Conservation (phyloP, 2,113 vertebrate genomes). For the Oreotrochilus melanogaster region DNA sequence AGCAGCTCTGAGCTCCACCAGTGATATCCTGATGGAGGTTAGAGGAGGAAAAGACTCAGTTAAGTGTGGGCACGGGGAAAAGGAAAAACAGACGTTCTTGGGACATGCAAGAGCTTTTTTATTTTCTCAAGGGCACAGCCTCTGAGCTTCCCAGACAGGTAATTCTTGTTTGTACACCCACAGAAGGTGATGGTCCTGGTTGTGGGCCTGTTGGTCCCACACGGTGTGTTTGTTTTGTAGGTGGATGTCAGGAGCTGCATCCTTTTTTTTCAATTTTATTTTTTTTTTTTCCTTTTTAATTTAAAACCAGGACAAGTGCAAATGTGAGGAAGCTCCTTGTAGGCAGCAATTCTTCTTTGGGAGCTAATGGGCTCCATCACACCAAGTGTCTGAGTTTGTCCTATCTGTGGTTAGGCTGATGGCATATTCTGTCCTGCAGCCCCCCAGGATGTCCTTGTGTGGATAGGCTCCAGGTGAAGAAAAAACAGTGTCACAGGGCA, state of each 20-base stretch:
- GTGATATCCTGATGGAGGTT: neutral
- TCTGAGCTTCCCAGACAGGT: constrained; percentile 29
- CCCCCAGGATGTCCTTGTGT: neutral
- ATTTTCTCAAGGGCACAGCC: constrained; percentile 35
- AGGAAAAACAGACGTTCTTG: constrained; percentile 12
- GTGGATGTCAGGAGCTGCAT: neutral
- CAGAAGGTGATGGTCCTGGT: neutral
- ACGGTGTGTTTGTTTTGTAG: neutral
- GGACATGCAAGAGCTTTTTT: neutral
- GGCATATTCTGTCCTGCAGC: neutral
- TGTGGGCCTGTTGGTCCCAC: neutral
- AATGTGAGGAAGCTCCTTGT: neutral
- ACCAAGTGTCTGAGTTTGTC: neutral
- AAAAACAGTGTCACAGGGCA: accelerated
- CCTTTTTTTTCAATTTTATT: no score
- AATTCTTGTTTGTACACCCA: constrained; percentile 41
- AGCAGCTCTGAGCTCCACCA: neutral
- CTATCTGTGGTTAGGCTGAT: accelerated
- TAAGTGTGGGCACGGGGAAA: neutral
- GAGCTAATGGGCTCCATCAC: neutral
- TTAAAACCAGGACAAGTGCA: neutral
- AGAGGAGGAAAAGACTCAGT: neutral
- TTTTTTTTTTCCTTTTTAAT: neutral
- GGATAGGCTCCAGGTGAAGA: neutral
- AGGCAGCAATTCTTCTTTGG: neutral